These are phyloP conservation scores for Doris montereyensis DNA, from an alignment of 2,888 invertebrate species.

Conservation along the genomic window DNA sequence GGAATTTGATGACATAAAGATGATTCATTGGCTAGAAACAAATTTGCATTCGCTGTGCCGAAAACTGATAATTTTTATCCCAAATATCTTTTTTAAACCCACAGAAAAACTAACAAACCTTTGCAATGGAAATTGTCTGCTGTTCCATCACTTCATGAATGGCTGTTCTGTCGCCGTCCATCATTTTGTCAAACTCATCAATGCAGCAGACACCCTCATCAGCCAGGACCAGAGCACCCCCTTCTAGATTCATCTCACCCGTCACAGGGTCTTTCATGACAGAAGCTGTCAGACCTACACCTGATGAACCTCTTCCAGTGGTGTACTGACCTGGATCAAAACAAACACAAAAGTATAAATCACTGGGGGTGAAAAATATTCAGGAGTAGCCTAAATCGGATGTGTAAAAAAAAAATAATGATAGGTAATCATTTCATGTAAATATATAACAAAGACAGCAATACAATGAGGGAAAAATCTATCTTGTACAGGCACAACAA, in stretches of 20 bases:
- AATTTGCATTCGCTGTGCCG: no score
- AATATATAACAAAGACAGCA: no score
- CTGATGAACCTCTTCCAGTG: constrained; percentile 95
- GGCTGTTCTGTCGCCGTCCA: constrained; percentile 83
- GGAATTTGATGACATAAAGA: no score
- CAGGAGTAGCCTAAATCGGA: no score
- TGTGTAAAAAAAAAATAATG: neutral
- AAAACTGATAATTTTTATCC: no score
- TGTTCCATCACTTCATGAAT: constrained; percentile 82
- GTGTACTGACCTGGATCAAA: constrained; percentile 85
- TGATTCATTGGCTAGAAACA: no score
- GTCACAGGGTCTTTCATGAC: constrained; percentile 98
- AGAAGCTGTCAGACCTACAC: constrained; percentile 98
- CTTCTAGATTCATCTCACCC: constrained; percentile 91
- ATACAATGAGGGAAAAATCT: no score
- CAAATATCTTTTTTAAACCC: no score
- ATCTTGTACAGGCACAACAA: no score
- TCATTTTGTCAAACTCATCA: constrained; percentile 99
- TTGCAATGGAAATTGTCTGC: constrained; percentile 99
- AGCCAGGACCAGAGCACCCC: constrained; percentile 95
- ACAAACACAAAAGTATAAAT: no score
- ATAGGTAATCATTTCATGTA: neutral
- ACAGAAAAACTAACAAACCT: constrained; percentile 77
- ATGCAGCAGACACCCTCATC: constrained; percentile 99
- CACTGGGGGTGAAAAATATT: no score